Evolutionary conservation across 2,113 vertebrate genomes (phyloP), one percentile per base, ranked within the genome.

Genomic region (Rattus norvegicus): DNA sequence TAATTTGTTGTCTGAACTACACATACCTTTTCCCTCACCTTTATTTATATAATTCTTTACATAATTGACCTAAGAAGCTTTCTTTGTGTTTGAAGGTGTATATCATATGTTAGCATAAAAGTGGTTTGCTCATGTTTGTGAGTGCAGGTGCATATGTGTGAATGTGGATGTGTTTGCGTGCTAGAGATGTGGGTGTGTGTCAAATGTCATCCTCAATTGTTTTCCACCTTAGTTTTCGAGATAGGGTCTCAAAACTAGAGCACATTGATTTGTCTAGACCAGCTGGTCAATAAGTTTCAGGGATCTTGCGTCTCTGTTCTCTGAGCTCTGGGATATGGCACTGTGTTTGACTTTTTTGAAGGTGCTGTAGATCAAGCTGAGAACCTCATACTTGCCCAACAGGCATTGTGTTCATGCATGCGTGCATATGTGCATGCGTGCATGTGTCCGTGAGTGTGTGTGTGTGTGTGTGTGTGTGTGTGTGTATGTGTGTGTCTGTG

Each of bases 41-140:
- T 94, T 52, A 87, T 49, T 92, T 90, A 77, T 76, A 33, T 22
- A 77, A 83, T 72, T 95, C 1, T 30, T 95, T 77, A 47, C 49
- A 75, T 88, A 91, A 96, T 26, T 33, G 7, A 67, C 39, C 8
- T 86, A 89, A 93, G 2, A 28, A 2, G 49, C 67, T 26, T 77
- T 49, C 43, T 33, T 52, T 52, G 16, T 54, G 39, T 54, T 79
- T 79, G 16, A 52, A 19, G 30, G 28, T 33, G 7, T 54, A 16
- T 79, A 49, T 79, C 9, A 16, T 33, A 30, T 33, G 17, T 79
- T 54, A 7, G 7, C 28, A 24, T 49, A 47, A 28, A 49, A 76
- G 24, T 76, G 75, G 75, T 30, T 19, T 52, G 28, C 33, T 33
- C 14, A 33, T 79, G 49, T 19, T 52, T 79, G 7, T 16, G 52